Base-by-base conservation (phyloP, 2,888 invertebrate species). In the Drosophila prostipennis region DNA sequence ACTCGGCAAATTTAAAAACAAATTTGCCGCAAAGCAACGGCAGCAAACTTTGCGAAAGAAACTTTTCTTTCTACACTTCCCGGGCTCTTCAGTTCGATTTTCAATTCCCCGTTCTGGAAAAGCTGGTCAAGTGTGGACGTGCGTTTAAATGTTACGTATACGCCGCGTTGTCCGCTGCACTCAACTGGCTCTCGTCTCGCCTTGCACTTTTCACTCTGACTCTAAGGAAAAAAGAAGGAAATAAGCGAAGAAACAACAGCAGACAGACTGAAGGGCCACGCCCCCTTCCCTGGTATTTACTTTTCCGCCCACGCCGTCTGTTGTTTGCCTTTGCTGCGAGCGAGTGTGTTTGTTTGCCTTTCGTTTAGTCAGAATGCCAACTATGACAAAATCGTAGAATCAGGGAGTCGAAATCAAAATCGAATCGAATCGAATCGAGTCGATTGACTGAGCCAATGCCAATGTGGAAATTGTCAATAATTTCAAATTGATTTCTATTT, bases 401-500 rank as follows among this genome's bases (percentile, higher is more conserved):
- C 43, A 29, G 46, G 26, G 36, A 54, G 76, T 61, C 65, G 45
- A 68, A 69, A 76, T 74, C 76, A 64, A 65, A 73, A 69, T 72
- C 71, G 40, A 26, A 26, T 26, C 26, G 43, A 45, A 43, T 43
- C n/a, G 45, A 74, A 70, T 65, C 80, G 53, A 78, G 61, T 48
- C 55, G 51, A 78, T 73, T 87, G 72, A 82, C 72, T 75, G 77
- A 80, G 65, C 85, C 90, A 89, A 79, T 89, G 86, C 87, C 89
- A 90, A 67, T 80, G 84, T 89, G 90, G 87, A 90, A 90, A 90
- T 90, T 89, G 89, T 89, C 89, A 89, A 90, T 90, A 89, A 89
- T 90, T 90, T 90, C 86, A 87, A 89, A 90, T 90, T 90, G 90
- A 90, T 90, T 90, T 90, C 83, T 88, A 76, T 90, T 90, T 90